phyloP scores from a whole-genome alignment of 2,113 vertebrate genomes.

The Gymnocephalus cernua region DNA sequence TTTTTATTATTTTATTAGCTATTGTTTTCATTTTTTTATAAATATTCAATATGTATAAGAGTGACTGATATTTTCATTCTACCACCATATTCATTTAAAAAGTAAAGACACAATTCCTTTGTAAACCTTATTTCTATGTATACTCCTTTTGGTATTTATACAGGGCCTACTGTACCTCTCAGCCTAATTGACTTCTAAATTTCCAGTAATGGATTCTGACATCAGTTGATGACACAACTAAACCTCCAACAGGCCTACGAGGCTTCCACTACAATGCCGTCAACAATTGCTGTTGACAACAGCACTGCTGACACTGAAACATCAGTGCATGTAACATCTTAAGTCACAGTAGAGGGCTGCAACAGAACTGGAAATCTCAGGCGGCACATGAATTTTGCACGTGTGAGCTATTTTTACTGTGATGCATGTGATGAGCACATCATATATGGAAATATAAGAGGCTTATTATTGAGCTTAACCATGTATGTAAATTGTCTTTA shows the following conservation, averaged over 20 bases:
- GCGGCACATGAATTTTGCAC: not conserved
- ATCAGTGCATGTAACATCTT: not conserved
- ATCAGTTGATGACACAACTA: not conserved
- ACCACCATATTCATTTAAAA: not conserved
- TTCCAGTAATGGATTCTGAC: not conserved
- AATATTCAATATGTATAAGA: no score
- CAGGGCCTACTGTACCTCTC: not conserved
- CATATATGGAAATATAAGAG: not conserved
- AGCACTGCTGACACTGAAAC: slow-evolving; percentile 2
- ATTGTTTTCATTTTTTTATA: no score
- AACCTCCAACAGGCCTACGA: not conserved
- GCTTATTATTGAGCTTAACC: not conserved
- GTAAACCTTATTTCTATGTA: not conserved
- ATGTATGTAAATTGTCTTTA: not conserved
- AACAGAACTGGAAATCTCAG: not conserved
- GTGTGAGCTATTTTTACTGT: not conserved
- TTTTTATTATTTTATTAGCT: not conserved
- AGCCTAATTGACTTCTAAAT: not conserved
- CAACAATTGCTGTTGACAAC: not conserved
- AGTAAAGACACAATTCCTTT: not conserved
- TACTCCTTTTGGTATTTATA: not conserved
- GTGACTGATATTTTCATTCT: not conserved
- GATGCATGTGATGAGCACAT: not conserved
- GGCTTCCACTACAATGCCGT: not conserved
- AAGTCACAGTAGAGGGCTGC: not conserved